Evolutionary conservation across 2,113 vertebrate species (phyloP).

Genomic region (Chinchilla lanigera): DNA sequence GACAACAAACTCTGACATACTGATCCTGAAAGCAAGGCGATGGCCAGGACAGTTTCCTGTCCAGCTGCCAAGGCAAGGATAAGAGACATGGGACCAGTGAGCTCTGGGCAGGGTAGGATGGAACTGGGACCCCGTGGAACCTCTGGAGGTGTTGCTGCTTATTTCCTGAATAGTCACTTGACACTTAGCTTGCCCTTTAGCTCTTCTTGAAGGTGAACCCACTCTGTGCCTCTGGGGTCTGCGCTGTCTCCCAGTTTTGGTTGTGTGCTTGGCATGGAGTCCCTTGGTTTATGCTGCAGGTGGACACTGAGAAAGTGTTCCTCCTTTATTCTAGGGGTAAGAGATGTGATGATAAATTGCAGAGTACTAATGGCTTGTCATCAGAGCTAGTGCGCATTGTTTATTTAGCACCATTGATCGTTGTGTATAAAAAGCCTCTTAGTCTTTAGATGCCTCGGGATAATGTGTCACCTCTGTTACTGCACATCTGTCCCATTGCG

Average conservation of each 20-base stretch:
- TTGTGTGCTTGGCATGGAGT: not conserved
- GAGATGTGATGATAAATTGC: not conserved
- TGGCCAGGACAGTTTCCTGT: not conserved
- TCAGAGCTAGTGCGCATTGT: not conserved
- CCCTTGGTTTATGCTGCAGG: not conserved
- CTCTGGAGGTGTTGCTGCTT: not conserved
- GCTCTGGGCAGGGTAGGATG: not conserved
- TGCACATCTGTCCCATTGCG: not conserved
- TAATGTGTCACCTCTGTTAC: not conserved
- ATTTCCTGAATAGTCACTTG: not conserved
- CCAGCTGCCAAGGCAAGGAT: not conserved
- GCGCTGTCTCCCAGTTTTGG: not conserved
- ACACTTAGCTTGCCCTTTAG: not conserved
- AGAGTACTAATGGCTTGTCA: constrained; percentile 17
- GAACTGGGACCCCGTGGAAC: not conserved
- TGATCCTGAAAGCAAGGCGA: constrained; percentile 26
- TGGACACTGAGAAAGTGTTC: not conserved
- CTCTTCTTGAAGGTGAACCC: not conserved
- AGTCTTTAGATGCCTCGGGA: not conserved
- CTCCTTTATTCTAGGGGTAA: constrained; percentile 37
- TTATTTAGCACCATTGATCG: constrained; percentile 61
- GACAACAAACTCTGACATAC: not conserved
- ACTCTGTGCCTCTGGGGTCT: not conserved
- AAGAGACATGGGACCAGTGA: not conserved
- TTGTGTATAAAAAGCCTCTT: constrained; percentile 52